Percentiles rank a stretch among this genome's conserved stretches.
phyloP scores from a whole-genome alignment of 2,113 vertebrate genomes.

The Dicaeum eximium region DNA sequence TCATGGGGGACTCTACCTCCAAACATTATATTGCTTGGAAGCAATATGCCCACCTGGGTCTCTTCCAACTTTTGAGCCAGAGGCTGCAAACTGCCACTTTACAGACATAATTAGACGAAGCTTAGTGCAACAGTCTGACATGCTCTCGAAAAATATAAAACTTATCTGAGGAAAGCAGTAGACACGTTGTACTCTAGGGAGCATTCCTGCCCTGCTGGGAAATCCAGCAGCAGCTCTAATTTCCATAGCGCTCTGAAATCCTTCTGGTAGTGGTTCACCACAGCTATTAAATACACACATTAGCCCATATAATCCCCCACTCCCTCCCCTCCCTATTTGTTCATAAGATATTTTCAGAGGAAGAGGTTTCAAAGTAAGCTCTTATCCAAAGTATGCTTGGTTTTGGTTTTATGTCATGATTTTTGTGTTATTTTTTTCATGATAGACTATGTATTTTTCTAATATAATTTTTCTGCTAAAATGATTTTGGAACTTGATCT shows the following conservation, averaged over 20 bases:
- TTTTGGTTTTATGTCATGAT: background rate
- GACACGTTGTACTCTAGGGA: background rate
- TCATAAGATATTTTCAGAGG: background rate
- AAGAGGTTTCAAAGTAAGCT: background rate
- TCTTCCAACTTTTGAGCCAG: background rate
- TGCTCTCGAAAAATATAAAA: background rate
- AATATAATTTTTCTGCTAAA: background rate
- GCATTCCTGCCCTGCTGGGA: background rate
- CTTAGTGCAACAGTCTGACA: background rate
- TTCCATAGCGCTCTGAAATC: background rate
- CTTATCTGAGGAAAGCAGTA: background rate
- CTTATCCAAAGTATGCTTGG: background rate
- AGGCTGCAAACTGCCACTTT: background rate
- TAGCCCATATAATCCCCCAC: rapidly evolving
- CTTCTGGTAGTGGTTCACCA: background rate
- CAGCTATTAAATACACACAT: background rate
- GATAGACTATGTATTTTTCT: background rate
- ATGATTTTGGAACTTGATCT: background rate
- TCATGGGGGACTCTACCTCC: background rate
- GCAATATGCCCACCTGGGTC: background rate
- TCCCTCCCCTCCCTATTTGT: background rate
- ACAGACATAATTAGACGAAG: background rate
- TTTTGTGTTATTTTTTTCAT: background rate
- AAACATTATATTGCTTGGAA: background rate
- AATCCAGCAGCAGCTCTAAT: background rate